These are phyloP conservation scores for Meriones psammophilus DNA, from an alignment of 2,797 vertebrate species.

Conservation along the genomic window DNA sequence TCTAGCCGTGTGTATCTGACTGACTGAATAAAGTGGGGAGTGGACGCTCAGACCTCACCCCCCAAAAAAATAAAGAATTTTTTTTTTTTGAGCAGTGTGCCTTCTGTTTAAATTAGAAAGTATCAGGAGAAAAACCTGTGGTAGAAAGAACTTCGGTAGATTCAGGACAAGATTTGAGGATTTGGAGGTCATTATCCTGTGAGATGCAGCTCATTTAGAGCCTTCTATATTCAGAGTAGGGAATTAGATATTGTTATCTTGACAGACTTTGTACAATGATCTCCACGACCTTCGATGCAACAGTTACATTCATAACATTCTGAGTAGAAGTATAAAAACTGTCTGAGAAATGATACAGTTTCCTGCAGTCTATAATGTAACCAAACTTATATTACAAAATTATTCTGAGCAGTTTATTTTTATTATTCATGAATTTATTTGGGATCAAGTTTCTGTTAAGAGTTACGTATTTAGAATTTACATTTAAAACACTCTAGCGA, in stretches of 20 bases:
- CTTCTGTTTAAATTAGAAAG: neutral
- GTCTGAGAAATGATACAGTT: neutral
- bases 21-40: neutral
- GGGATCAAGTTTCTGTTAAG: constrained; percentile 27
- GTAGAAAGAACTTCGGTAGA: neutral
- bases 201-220: constrained; percentile 16
- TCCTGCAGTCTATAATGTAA: neutral
- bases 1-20: no score
- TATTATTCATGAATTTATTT: constrained; percentile 69
- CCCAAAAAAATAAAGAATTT: neutral
- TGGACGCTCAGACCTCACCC: neutral
- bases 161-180: constrained; percentile 16
- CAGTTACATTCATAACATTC: neutral
- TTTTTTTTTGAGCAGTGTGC: constrained; percentile 6
- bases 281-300: constrained; percentile 58
- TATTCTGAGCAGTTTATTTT: constrained; percentile 38
- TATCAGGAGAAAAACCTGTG: neutral
- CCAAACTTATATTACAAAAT: constrained; percentile 39
- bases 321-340: constrained; percentile 6
- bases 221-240: constrained; percentile 18
- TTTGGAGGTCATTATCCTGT: constrained; percentile 31
- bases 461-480: constrained; percentile 67
- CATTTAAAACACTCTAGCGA: constrained; percentile 65
- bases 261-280: neutral
- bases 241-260: constrained; percentile 42